Evolutionary conservation across 2,888 invertebrate genomes (phyloP), one percentile per base, ranked within the genome.

Genomic region (Hesperia comma): DNA sequence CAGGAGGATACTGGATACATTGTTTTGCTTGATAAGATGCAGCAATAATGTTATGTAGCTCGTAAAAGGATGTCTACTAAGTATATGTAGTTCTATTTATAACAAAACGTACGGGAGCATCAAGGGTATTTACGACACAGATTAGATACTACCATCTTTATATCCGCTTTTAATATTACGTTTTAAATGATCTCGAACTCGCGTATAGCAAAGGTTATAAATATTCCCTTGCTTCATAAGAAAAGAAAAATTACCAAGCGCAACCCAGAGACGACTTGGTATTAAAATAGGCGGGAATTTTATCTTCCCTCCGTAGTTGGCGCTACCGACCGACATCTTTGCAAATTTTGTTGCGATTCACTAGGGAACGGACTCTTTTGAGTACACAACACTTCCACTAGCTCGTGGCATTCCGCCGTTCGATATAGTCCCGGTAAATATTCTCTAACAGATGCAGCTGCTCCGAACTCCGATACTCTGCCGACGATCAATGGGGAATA

Each of bases 311-410:
- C 21, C 49, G 56, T 63, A 57, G 46, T 46, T 37, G 46, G 40
- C 51, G 43, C 55, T 55, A 55, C 43, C 32, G 55, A 56, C 26
- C 19, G 63, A 46, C 76, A 75, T 79, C 81, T 81, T 82, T 82
- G 79, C 80, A 81, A 83, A 82, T 81, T 81, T 79, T 68, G 78
- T 74, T 71, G 73, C 75, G 77, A 74, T 75, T 80, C 80, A 77
- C 74, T 75, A 62, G 70, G 83, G 82, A 82, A 81, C 77, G 73
- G 75, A 76, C 68, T 41, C 68, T 41, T 46, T 61, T 41, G 61
- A 61, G 64, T 49, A 54, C 43, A 66, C 58, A 60, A 66, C 66
- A 66, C 53, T 58, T 63, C 63, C 51, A 51, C 57, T 57, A 40
- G 51, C 57, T 63, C 57, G 58, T 58, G 46, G 40, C 40, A 51